A percentile compares a stretch with the other conserved stretches of the same genome.
Conservation (phyloP, 2,113 vertebrate species). For the Meriones unguiculatus region DNA sequence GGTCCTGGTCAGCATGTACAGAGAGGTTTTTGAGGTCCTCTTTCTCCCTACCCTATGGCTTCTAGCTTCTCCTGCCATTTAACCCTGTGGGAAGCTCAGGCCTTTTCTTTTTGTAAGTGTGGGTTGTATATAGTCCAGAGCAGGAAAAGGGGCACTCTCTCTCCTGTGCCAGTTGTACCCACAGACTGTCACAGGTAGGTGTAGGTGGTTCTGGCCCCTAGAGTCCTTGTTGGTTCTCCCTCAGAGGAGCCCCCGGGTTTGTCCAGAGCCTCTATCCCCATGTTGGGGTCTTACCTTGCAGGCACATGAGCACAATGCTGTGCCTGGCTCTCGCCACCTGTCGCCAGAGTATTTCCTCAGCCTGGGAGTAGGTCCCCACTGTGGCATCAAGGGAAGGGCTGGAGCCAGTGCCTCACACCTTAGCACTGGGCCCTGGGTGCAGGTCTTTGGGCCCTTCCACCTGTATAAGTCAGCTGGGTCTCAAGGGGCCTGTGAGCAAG, state of each 20-base stretch:
- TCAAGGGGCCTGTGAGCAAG: accelerated
- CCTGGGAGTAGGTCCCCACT: background rate
- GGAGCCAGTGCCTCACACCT: background rate
- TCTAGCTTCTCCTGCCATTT: background rate
- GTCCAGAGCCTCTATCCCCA: background rate
- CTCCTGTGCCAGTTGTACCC: background rate
- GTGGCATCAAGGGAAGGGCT: background rate
- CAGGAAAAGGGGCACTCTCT: background rate
- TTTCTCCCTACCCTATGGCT: background rate
- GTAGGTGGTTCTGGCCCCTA: no score
- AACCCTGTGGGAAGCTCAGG: background rate
- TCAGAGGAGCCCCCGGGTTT: background rate
- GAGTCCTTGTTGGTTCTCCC: no score
- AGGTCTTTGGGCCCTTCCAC: accelerated
- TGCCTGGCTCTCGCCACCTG: accelerated
- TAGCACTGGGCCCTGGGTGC: background rate
- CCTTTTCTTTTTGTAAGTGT: background rate
- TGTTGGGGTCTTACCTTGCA: accelerated
- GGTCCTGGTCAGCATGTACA: background rate
- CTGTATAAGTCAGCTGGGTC: background rate
- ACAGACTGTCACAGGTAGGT: background rate
- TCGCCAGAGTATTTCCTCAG: background rate
- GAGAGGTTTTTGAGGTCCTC: background rate
- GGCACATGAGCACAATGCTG: background rate
- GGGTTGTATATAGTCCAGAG: accelerated